Percentiles rank a stretch among this genome's conserved stretches.
These are phyloP conservation scores for Pagrus major DNA, from an alignment of 2,113 vertebrate genomes.

Conservation along the genomic window DNA sequence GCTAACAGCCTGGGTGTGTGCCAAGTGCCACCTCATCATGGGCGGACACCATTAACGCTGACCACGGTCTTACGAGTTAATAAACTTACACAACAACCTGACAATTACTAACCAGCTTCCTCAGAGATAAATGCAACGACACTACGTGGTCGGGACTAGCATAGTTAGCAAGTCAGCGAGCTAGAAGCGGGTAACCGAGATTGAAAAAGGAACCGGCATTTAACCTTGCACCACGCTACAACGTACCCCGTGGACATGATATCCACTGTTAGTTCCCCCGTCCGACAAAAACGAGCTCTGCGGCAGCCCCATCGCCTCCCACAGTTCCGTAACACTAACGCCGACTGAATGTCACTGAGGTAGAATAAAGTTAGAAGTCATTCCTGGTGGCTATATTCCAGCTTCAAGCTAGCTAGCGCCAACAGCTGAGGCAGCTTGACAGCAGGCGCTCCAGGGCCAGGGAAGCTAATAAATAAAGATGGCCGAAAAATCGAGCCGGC, in stretches of 20 bases:
- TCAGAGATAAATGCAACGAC: background rate
- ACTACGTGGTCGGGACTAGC: accelerated
- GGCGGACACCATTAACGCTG: conserved; percentile 28
- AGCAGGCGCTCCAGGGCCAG: conserved; percentile 19
- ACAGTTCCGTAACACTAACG: background rate
- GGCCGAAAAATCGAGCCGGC: conserved; percentile 37
- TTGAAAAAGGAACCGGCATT: background rate
- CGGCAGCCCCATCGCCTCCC: conserved; percentile 64
- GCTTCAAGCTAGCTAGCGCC: conserved; percentile 26
- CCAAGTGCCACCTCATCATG: conserved; percentile 77
- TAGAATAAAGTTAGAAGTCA: conserved; percentile 38
- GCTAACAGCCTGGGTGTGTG: background rate
- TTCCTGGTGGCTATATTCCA: background rate
- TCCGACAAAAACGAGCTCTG: conserved; percentile 77
- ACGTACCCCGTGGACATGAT: conserved; percentile 82
- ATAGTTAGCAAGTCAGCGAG: background rate
- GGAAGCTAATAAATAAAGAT: conserved; percentile 61
- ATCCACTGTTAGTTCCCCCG: conserved; percentile 68
- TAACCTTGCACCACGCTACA: conserved; percentile 37
- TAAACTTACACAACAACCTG: background rate
- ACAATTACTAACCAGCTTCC: background rate
- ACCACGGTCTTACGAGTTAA: background rate
- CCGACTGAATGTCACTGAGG: conserved; percentile 43
- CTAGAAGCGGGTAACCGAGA: background rate
- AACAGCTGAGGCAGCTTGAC: background rate